Evolutionary conservation across 2,888 invertebrate species (phyloP).

Genomic region (Campoletis raptor): DNA sequence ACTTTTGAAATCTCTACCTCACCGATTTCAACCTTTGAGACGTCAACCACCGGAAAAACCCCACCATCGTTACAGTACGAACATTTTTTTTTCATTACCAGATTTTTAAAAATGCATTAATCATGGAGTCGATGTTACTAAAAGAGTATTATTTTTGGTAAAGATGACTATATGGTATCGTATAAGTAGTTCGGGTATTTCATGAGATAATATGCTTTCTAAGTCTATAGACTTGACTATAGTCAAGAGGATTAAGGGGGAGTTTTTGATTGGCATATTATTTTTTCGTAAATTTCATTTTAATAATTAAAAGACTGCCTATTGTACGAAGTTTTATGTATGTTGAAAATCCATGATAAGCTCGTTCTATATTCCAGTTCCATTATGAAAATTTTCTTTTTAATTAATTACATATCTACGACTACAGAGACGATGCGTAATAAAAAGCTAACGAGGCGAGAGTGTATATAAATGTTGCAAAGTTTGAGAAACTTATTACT

Average conservation of each 20-base stretch:
- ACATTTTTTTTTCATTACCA: too few species aligned
- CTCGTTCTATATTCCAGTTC: background rate
- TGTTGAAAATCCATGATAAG: background rate
- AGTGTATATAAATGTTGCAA: constrained; percentile 1
- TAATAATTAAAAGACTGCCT: background rate
- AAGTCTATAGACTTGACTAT: too few species aligned
- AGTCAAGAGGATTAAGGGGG: background rate
- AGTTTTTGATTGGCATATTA: background rate
- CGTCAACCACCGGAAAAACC: too few species aligned
- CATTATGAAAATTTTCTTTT: background rate
- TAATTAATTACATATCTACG: background rate
- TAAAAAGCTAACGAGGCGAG: background rate
- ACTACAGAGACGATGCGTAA: background rate
- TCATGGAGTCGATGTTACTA: too few species aligned
- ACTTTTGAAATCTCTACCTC: too few species aligned
- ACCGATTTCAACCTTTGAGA: too few species aligned
- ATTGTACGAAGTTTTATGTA: background rate
- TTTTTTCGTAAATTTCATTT: background rate
- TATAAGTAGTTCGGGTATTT: background rate
- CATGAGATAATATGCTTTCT: background rate
- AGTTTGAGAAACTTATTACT: constrained; percentile 23
- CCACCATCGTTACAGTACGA: too few species aligned
- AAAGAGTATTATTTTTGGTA: too few species aligned
- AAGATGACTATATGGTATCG: too few species aligned
- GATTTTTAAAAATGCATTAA: too few species aligned